Conservation (phyloP, 1,140 invertebrate species). For the Zelostemma sp. region DNA sequence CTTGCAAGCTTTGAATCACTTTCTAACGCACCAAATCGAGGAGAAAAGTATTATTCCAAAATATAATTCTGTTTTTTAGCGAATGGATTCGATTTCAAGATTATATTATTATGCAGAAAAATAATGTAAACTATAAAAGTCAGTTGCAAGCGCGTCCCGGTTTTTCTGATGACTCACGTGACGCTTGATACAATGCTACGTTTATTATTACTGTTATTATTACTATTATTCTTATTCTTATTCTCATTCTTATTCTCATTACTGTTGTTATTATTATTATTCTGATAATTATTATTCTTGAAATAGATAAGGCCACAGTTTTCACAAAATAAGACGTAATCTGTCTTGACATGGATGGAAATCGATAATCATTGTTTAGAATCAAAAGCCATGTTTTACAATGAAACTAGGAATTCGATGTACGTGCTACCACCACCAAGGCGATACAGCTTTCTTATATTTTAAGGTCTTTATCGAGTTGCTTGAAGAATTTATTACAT, state of each 20-base stretch:
- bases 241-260: conserved; percentile 63
- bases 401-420: no score
- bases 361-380: conserved; percentile 16
- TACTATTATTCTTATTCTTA: conserved; percentile 63
- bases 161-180: conserved; percentile 26
- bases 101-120: no score
- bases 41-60: conserved; percentile 33
- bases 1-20: conserved; percentile 50
- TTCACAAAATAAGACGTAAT: conserved; percentile 60
- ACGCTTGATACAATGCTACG: conserved; percentile 56
- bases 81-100: no score
- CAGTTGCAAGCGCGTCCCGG: conserved; percentile 30
- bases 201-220: conserved; percentile 57
- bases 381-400: background rate
- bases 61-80: no score
- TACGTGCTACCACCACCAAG: background rate
- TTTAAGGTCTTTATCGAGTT: no score
- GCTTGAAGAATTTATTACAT: background rate
- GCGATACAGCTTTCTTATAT: background rate
- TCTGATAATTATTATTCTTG: conserved; percentile 64
- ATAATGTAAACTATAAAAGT: conserved; percentile 29
- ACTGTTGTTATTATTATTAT: conserved; percentile 64
- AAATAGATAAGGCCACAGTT: conserved; percentile 64
- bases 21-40: conserved; percentile 51
- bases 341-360: conserved; percentile 49